Conservation (phyloP, 2,797 vertebrate genomes). For the Sebastolobus alascanus region DNA sequence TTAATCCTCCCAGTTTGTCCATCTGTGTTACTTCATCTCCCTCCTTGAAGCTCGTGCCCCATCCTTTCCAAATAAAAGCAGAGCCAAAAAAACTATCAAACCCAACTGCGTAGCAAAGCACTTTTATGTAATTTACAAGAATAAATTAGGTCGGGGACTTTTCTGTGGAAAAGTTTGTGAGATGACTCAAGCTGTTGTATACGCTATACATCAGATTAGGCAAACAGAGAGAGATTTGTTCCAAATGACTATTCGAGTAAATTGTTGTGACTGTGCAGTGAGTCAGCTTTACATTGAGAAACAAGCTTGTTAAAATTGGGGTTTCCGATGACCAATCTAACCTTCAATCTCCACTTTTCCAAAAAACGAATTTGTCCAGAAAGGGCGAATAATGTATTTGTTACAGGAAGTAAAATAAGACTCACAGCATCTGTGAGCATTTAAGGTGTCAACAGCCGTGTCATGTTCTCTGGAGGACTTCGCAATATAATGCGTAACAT, state of each 20-base stretch:
- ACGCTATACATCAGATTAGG: slow-evolving; percentile 44
- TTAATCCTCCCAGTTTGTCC: slow-evolving; percentile 6
- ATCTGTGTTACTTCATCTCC: slow-evolving; percentile 23
- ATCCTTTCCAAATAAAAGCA: slow-evolving; percentile 62
- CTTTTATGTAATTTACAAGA: slow-evolving; percentile 41
- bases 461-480: slow-evolving; percentile 56
- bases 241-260: slow-evolving; percentile 45
- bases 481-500: slow-evolving; percentile 49
- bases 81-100: slow-evolving; percentile 45
- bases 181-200: slow-evolving; percentile 54
- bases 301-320: slow-evolving; percentile 20
- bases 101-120: slow-evolving; percentile 19
- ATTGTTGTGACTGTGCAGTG: slow-evolving; percentile 61
- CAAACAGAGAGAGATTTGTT: slow-evolving; percentile 52
- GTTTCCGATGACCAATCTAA: slow-evolving; percentile 30
- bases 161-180: slow-evolving; percentile 34
- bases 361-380: slow-evolving; percentile 47
- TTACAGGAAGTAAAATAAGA: slow-evolving; percentile 55
- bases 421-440: slow-evolving; percentile 64
- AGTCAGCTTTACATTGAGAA: slow-evolving; percentile 24
- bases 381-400: slow-evolving; percentile 34
- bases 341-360: slow-evolving; percentile 41
- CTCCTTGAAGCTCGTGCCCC: slow-evolving; percentile 15
- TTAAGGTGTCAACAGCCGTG: slow-evolving; percentile 62
- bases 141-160: slow-evolving; percentile 48